Evolutionary conservation across 2,797 vertebrate genomes (phyloP), one percentile per base, ranked within the genome.

Genomic region (Sebastes oblongus): DNA sequence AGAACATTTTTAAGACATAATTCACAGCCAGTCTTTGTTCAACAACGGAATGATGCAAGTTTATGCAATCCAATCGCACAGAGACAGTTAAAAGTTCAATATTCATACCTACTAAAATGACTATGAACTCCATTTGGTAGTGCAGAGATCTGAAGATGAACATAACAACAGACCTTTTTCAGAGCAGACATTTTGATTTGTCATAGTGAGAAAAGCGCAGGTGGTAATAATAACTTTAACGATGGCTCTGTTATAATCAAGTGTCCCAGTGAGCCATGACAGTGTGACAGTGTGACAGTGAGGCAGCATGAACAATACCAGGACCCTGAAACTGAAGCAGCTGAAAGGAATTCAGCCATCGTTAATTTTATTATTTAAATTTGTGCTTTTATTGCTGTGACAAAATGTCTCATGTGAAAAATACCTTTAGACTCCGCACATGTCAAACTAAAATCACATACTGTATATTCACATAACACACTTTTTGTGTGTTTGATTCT

Each of bases 371-470:
- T 30, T 18, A 30, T 75, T 64, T 29, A n/a, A 16, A 52, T 24
- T 24, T 58, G 36, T 62, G 27, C 9, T 50, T 32, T 60, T 16
- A 60, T 30, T 6, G 13, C 20, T 34, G 13, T 69, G n/a, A 39
- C 3, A 70, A 39, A 60, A 60, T 59, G 56, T 46, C 34, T 42
- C 12, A 0, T 18, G 10, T 32, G 20, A 32, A 72, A 60, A 39
- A 58, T 22, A 11, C 20, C n/a, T 24, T 32, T 24, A 6, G 29
- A 55, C 10, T 55, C 20, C 4, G 2, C 42, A 46, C 2, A 52
- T 64, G 22, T 65, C 62, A 42, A 66, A 66, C 16, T 18, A 20
- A 66, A 50, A 66, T 36, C 50, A 52, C 18, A 52, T n/a, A 50
- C 46, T 46, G 16, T 0, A 46, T 46, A 46, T 46, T 18, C 1